Conservation (phyloP, 2,113 vertebrate species). For the Salvelinus fontinalis region DNA sequence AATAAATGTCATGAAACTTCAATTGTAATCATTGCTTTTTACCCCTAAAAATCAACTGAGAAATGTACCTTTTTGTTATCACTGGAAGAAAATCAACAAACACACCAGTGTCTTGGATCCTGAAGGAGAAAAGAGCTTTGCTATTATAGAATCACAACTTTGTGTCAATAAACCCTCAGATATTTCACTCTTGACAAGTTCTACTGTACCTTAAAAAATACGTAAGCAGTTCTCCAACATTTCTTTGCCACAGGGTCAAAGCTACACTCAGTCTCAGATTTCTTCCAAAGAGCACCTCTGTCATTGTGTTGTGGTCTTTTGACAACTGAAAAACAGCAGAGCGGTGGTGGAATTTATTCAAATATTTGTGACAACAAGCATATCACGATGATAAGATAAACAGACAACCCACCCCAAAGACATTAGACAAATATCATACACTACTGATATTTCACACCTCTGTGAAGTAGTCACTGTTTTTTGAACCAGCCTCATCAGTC, state of each 20-base stretch:
- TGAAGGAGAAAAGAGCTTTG: conserved; percentile 45
- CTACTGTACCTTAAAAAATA: conserved; percentile 85
- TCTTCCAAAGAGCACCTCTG: conserved; percentile 88
- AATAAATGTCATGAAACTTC: background rate
- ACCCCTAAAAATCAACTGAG: background rate
- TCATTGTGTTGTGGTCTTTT: conserved; percentile 86
- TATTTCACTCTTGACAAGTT: conserved; percentile 80
- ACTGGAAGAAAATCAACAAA: conserved; percentile 91
- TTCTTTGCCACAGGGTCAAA: conserved; percentile 89
- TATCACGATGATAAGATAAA: background rate
- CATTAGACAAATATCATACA: background rate
- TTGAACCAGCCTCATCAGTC: conserved; percentile 77
- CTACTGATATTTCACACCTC: conserved; percentile 75
- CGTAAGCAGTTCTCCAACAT: conserved; percentile 86
- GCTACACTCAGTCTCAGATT: conserved; percentile 89
- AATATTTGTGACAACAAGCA: background rate
- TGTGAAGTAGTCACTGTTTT: conserved; percentile 78
- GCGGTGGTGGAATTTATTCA: background rate
- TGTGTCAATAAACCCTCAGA: background rate
- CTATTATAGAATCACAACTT: background rate
- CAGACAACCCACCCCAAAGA: background rate
- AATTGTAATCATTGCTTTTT: background rate
- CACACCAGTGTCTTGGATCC: conserved; percentile 89
- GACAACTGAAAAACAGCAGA: conserved; percentile 75
- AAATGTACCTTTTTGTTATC: conserved; percentile 81